Conservation (phyloP, 2,888 invertebrate species). For the Agrotis puta region DNA sequence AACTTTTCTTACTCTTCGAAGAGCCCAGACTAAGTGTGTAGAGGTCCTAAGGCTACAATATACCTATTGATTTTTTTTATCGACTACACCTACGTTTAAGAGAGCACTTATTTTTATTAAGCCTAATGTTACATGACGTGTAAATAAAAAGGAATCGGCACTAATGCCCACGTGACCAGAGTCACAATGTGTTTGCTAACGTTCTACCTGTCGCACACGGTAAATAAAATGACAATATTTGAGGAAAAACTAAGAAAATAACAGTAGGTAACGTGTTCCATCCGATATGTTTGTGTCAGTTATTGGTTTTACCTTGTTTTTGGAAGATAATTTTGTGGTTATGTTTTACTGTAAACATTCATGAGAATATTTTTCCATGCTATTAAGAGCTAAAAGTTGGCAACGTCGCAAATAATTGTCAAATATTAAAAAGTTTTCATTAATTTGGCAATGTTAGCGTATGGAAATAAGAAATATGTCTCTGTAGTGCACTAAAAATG, state of each 20-base stretch:
- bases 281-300: conserved; percentile 2
- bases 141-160: conserved; percentile 62
- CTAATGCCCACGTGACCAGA: conserved; percentile 58
- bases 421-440: too few relatives aligned
- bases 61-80: conserved; percentile 58
- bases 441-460: too few relatives aligned
- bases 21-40: not conserved
- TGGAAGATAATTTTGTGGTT: not conserved
- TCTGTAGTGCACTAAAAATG: too few relatives aligned
- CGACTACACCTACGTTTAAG: conserved; percentile 55
- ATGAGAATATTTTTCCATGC: not conserved
- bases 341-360: not conserved
- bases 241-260: conserved; percentile 35
- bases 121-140: conserved; percentile 62
- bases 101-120: conserved; percentile 64
- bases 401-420: too few relatives aligned
- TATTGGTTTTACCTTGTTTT: not conserved
- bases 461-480: too few relatives aligned
- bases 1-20: not conserved
- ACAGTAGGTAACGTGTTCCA: not conserved
- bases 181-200: conserved; percentile 50
- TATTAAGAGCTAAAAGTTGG: too few relatives aligned
- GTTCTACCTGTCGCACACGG: conserved; percentile 47
- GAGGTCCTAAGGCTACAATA: conserved; percentile 12
- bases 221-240: conserved; percentile 48